Evolutionary conservation across 2,797 vertebrate species (phyloP).

Genomic region (Paramormyrops hopkinsi): DNA sequence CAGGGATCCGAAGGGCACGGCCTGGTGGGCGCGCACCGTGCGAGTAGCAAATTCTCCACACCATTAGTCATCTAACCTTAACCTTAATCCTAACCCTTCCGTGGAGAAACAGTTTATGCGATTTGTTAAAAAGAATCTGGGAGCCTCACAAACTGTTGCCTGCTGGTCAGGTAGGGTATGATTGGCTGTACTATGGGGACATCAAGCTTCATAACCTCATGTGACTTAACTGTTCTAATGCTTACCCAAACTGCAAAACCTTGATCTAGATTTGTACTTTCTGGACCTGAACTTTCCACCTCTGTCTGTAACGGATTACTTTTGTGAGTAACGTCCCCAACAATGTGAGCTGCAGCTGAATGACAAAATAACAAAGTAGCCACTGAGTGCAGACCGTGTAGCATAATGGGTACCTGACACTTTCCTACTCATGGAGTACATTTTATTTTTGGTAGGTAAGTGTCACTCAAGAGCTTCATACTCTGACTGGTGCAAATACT

Average conservation of each 20-base stretch:
- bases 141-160: not conserved
- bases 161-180: not conserved
- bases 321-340: not conserved
- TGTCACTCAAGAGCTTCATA: not conserved
- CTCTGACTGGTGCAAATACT: constrained; percentile 9
- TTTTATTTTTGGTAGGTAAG: not conserved
- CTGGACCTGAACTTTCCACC: not conserved
- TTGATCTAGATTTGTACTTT: not conserved
- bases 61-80: not conserved
- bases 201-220: not conserved
- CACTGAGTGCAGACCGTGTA: not conserved
- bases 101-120: not conserved
- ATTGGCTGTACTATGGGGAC: not conserved
- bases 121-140: not conserved
- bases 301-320: not conserved
- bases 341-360: not conserved
- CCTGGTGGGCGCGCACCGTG: not conserved
- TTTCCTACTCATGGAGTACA: not conserved
- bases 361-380: not conserved
- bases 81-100: not conserved
- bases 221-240: not conserved
- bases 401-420: not conserved
- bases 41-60: not conserved
- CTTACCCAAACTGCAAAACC: not conserved
- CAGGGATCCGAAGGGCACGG: not conserved